Evolutionary conservation across 2,888 invertebrate species (phyloP).

Genomic region (Lycocerus yunnanus): DNA sequence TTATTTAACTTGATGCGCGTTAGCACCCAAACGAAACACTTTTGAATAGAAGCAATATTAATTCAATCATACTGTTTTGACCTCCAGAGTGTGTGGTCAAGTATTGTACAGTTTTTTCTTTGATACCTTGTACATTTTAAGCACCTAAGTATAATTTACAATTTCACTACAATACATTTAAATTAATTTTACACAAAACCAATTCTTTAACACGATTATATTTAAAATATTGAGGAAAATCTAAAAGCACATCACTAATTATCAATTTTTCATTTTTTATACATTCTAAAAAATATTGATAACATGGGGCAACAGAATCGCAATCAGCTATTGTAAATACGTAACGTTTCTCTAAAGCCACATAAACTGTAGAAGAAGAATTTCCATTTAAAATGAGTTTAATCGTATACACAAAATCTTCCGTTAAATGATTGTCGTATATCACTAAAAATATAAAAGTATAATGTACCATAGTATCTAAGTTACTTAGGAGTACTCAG

Average conservation of each 20-base stretch:
- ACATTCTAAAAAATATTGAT: constrained; percentile 76
- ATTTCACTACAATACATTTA: constrained; percentile 37
- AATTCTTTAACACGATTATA: constrained; percentile 81
- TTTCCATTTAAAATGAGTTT: constrained; percentile 65
- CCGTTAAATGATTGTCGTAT: constrained; percentile 81
- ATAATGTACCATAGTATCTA: too few relatives aligned
- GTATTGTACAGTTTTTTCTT: too few relatives aligned
- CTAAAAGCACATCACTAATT: constrained; percentile 67
- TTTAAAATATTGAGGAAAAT: constrained; percentile 81
- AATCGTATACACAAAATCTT: constrained; percentile 76
- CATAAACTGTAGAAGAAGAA: constrained; percentile 65
- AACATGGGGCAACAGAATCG: constrained; percentile 85
- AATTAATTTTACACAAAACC: constrained; percentile 72
- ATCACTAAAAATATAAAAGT: constrained; percentile 66
- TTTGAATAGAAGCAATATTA: too few relatives aligned
- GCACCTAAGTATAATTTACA: too few relatives aligned
- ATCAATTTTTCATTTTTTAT: constrained; percentile 62
- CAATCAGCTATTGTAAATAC: constrained; percentile 82
- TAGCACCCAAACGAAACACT: too few relatives aligned
- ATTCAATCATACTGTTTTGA: too few relatives aligned
- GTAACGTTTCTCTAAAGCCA: constrained; percentile 84
- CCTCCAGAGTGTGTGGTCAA: too few relatives aligned
- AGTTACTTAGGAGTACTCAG: too few relatives aligned
- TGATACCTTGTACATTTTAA: too few relatives aligned
- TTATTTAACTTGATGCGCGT: too few relatives aligned